Conservation (phyloP, 1,140 invertebrate species). For the Drosophila funebris region DNA sequence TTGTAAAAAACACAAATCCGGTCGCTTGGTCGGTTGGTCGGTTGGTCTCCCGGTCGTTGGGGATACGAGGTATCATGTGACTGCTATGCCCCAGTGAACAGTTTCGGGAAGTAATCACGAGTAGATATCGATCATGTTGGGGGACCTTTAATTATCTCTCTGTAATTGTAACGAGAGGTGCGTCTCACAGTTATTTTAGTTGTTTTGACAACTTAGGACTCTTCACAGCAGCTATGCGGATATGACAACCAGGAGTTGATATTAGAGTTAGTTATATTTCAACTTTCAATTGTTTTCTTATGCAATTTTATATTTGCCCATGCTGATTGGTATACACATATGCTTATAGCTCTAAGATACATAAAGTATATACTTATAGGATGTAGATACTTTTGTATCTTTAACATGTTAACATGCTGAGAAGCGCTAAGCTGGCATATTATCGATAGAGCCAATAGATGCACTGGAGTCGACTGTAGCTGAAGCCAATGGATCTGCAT, state of each 20-base stretch:
- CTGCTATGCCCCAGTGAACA: slow-evolving; percentile 48
- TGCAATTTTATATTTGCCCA: neutral
- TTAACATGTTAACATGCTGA: too few species aligned
- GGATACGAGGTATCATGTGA: slow-evolving; percentile 53
- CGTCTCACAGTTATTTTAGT: too few species aligned
- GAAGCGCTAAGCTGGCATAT: neutral
- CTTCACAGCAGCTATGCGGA: neutral
- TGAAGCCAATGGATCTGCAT: neutral
- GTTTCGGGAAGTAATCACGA: slow-evolving; percentile 31
- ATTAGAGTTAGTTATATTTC: neutral
- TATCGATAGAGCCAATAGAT: neutral
- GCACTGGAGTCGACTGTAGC: neutral
- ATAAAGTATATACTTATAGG: neutral
- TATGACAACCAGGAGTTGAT: neutral
- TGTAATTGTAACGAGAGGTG: neutral
- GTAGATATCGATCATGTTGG: slow-evolving; percentile 15
- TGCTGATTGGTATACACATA: neutral
- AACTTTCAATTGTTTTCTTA: neutral
- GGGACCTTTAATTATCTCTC: neutral
- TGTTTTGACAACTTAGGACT: too few species aligned
- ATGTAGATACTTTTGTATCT: neutral
- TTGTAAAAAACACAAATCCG: slow-evolving; percentile 53
- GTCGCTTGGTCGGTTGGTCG: slow-evolving; percentile 20
- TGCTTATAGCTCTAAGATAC: neutral
- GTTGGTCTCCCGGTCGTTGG: slow-evolving; percentile 17